A percentile compares a stretch with the other conserved stretches of the same genome.
Evolutionary conservation across 2,113 vertebrate species (phyloP).

Genomic region (Piprites chloris): DNA sequence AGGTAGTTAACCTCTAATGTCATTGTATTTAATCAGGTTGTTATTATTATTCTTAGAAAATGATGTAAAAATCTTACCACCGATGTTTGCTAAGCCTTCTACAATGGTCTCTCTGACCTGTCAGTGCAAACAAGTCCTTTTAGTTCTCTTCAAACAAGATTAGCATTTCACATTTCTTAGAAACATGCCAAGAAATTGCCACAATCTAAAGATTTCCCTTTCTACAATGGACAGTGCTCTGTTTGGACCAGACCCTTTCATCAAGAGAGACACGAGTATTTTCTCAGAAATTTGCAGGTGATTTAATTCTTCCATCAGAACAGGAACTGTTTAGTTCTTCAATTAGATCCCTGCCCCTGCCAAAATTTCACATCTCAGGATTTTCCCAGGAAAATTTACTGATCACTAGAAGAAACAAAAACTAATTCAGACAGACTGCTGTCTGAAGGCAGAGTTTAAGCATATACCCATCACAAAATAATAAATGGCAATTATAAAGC

Average conservation of each 20-base stretch:
- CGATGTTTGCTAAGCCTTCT: slow-evolving; percentile 87
- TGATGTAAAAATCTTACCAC: slow-evolving; percentile 78
- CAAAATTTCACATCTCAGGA: not conserved
- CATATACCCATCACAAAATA: not conserved
- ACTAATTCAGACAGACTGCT: not conserved
- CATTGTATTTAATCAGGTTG: not conserved
- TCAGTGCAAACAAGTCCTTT: slow-evolving; percentile 39
- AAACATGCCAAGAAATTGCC: not conserved
- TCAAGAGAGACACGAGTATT: not conserved
- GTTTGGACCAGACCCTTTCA: not conserved
- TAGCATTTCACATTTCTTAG: not conserved
- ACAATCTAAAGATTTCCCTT: not conserved
- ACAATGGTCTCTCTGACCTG: slow-evolving; percentile 88
- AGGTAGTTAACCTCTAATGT: not conserved
- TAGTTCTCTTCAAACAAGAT: slow-evolving; percentile 10
- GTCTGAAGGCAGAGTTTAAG: not conserved
- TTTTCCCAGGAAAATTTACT: not conserved
- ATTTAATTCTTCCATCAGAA: not conserved
- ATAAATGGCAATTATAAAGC: not conserved
- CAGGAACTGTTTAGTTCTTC: not conserved
- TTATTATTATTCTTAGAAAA: not conserved
- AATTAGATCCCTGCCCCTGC: not conserved
- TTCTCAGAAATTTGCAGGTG: not conserved
- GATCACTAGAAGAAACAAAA: not conserved
- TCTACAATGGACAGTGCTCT: not conserved